Evolutionary conservation across 2,113 vertebrate genomes (phyloP).

Genomic region (Corapipo altera): DNA sequence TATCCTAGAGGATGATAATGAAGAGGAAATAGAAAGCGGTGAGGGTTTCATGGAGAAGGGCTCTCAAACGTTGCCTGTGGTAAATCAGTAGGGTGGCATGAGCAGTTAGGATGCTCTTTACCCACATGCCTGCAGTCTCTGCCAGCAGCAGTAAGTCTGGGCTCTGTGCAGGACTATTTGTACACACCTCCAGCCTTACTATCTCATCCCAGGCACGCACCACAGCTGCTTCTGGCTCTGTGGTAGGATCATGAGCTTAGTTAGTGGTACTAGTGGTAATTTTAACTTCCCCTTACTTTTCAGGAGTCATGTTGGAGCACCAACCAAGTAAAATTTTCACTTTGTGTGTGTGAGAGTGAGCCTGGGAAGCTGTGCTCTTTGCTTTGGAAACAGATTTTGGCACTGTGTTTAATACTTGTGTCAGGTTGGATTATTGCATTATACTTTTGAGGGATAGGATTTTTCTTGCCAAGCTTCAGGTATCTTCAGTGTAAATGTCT

Average conservation of each 20-base stretch:
- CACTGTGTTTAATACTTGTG: background rate
- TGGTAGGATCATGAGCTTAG: background rate
- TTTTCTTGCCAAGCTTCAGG: background rate
- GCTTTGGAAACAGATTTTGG: background rate
- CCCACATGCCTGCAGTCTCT: background rate
- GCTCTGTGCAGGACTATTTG: background rate
- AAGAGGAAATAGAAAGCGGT: slow-evolving; percentile 94
- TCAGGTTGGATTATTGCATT: background rate
- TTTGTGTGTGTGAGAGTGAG: background rate
- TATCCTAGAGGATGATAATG: slow-evolving; percentile 93
- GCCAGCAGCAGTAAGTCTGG: background rate
- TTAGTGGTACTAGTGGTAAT: background rate
- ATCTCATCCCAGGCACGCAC: background rate
- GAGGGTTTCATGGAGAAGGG: slow-evolving; percentile 15
- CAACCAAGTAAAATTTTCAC: background rate
- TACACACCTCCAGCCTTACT: background rate
- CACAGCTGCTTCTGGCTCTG: background rate
- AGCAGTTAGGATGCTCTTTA: background rate
- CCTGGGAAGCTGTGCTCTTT: background rate
- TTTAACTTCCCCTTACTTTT: background rate
- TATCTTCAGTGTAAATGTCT: background rate
- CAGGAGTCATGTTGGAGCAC: background rate
- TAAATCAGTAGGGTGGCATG: background rate
- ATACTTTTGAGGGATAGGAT: background rate
- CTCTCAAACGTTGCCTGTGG: background rate